Conservation (phyloP, 2,797 vertebrate species). For the Balearica regulorum region DNA sequence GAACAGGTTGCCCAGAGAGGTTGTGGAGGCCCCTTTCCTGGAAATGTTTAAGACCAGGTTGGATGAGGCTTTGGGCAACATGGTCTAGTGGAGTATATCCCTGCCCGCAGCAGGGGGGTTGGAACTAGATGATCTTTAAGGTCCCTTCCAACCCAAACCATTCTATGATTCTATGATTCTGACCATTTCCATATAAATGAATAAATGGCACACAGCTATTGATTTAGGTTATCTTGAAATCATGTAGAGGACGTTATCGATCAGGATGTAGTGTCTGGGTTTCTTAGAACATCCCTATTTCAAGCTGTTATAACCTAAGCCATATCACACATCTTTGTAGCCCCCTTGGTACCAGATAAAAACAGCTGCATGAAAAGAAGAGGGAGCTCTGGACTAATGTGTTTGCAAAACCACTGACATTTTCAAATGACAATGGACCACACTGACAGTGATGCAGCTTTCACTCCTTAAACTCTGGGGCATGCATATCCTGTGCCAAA, state of each 20-base stretch:
- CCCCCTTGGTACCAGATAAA: background rate
- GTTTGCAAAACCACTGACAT: background rate
- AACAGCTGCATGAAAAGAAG: background rate
- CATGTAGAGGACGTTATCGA: background rate
- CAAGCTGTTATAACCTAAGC: background rate
- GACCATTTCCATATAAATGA: background rate
- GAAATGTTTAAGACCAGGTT: no score
- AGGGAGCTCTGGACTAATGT: background rate
- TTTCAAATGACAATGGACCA: background rate
- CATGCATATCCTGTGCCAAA: background rate
- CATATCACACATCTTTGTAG: background rate
- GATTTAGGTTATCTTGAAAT: background rate
- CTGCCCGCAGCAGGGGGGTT: no score
- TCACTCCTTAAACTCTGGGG: background rate
- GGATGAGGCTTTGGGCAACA: no score
- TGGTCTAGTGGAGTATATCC: no score
- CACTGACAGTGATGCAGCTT: background rate
- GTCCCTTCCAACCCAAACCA: no score
- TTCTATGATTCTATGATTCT: no score
- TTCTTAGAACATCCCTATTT: background rate
- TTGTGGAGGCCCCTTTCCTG: no score
- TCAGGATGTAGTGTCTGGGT: background rate
- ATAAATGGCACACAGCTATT: background rate
- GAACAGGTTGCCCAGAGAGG: no score
- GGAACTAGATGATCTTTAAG: no score